These are phyloP conservation scores for Neocrepidodera transversa DNA, from an alignment of 2,888 invertebrate species.

Conservation along the genomic window DNA sequence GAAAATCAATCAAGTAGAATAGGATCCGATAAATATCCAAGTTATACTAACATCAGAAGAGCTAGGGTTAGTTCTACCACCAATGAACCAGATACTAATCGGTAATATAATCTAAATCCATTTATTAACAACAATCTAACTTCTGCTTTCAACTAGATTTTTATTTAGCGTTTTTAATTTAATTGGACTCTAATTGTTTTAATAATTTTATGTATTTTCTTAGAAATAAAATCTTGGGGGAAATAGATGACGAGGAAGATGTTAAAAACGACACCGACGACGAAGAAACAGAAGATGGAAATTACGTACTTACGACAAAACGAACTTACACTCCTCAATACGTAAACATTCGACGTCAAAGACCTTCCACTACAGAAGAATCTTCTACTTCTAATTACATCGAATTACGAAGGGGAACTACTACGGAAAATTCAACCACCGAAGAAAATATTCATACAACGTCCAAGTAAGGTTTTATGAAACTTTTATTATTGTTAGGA, in stretches of 20 bases:
- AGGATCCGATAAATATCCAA: constrained; percentile 17
- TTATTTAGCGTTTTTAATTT: no score
- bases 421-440: constrained; percentile 30
- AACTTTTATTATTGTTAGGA: no score
- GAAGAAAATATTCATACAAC: constrained; percentile 26
- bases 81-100: constrained; percentile 42
- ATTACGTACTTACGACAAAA: constrained; percentile 19
- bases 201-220: neutral
- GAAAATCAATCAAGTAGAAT: constrained; percentile 36
- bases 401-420: constrained; percentile 43
- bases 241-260: constrained; percentile 41
- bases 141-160: no score
- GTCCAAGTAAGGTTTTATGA: constrained; percentile 21
- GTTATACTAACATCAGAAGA: constrained; percentile 72
- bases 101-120: constrained; percentile 35
- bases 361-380: constrained; percentile 62
- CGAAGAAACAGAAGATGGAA: constrained; percentile 13
- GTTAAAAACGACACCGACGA: constrained; percentile 34
- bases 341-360: constrained; percentile 73
- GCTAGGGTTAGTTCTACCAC: constrained; percentile 63
- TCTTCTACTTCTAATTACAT: constrained; percentile 42
- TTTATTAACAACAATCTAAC: constrained; percentile 5
- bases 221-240: constrained; percentile 50
- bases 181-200: no score
- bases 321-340: constrained; percentile 64